phyloP scores from a whole-genome alignment of 2,113 vertebrate genomes.

The Bathybates hornii region DNA sequence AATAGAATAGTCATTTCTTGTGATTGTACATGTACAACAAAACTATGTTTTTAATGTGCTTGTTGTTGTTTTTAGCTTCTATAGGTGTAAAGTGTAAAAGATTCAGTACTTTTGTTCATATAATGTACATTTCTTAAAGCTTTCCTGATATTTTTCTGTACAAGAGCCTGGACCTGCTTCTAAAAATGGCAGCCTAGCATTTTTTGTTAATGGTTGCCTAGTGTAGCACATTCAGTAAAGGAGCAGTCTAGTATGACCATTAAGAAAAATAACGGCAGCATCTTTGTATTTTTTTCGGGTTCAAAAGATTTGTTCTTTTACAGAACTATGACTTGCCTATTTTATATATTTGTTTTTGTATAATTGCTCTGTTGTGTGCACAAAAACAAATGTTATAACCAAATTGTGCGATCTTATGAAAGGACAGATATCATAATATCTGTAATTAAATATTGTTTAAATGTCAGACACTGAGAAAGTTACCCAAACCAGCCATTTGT shows the following conservation, averaged over 20 bases:
- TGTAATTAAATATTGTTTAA: neutral
- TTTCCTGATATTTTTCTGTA: neutral
- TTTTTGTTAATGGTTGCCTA: neutral
- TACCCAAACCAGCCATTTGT: too few relatives aligned
- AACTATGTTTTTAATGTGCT: neutral
- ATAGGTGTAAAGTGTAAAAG: neutral
- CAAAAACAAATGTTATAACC: neutral
- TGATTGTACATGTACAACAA: neutral
- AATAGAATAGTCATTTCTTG: neutral
- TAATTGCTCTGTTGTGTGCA: neutral
- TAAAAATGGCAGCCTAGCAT: neutral
- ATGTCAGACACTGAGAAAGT: neutral
- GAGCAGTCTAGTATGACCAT: neutral
- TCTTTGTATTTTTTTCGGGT: neutral
- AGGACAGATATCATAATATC: neutral
- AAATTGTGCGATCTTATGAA: neutral
- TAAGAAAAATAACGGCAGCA: neutral
- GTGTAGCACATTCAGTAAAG: neutral
- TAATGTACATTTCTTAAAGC: neutral
- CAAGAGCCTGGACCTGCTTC: neutral
- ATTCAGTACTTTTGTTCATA: neutral
- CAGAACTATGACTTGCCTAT: neutral
- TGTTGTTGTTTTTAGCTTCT: neutral
- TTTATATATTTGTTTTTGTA: neutral
- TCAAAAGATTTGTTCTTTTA: neutral